Conservation (phyloP, 2,888 invertebrate genomes). For the Conomelus anceps region DNA sequence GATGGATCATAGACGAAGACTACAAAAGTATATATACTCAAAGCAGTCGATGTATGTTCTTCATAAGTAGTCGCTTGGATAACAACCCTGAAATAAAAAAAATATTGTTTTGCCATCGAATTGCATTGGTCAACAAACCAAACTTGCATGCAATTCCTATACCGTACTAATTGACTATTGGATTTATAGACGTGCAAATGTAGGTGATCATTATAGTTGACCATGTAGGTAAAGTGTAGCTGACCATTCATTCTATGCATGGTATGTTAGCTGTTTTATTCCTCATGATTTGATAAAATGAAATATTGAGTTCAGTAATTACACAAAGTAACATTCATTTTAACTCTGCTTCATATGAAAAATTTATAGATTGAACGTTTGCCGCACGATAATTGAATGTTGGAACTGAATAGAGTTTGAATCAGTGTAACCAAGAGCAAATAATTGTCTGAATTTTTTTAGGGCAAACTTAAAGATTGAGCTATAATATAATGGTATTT, state of each 20-base stretch:
- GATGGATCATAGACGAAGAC: constrained; percentile 14
- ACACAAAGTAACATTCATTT: not conserved
- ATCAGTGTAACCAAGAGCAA: too few species aligned
- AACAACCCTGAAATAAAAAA: constrained; percentile 17
- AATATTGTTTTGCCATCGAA: not conserved
- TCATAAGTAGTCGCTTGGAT: constrained; percentile 15
- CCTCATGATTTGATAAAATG: not conserved
- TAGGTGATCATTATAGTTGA: not conserved
- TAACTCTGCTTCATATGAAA: not conserved
- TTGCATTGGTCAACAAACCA: not conserved
- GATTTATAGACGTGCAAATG: not conserved
- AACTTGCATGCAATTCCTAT: not conserved
- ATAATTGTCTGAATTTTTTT: not conserved
- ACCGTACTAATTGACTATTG: not conserved
- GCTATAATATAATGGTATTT: not conserved
- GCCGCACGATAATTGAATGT: too few species aligned
- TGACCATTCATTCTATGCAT: too few species aligned
- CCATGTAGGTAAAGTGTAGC: not conserved
- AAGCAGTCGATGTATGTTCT: constrained; percentile 6
- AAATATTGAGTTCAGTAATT: not conserved
- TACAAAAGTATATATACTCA: constrained; percentile 11
- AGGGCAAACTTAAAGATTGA: not conserved
- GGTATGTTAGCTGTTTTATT: not conserved
- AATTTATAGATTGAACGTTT: not conserved
- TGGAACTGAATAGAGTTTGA: too few species aligned